Conservation (phyloP, 2,113 vertebrate species). For the Leucoraja erinaceus region DNA sequence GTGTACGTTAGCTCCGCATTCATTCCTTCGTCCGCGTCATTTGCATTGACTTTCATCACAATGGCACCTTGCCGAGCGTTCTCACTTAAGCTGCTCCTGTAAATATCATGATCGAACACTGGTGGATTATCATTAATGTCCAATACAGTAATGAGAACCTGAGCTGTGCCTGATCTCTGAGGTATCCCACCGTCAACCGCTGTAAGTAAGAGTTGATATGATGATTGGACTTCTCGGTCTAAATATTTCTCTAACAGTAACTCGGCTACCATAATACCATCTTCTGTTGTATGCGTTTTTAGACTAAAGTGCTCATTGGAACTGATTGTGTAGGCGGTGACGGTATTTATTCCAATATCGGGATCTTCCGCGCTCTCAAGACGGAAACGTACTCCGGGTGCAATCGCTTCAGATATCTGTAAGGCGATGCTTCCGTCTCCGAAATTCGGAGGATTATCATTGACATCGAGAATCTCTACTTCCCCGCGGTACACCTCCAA, state of each 20-base stretch:
- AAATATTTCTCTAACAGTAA: slow-evolving; percentile 53
- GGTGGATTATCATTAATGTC: slow-evolving; percentile 58
- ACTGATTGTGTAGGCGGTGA: slow-evolving; percentile 40
- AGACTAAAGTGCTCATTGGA: slow-evolving; percentile 45
- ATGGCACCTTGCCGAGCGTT: slow-evolving; percentile 46
- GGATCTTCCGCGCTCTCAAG: slow-evolving; percentile 45
- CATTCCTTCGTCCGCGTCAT: slow-evolving; percentile 50
- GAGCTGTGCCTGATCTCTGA: slow-evolving; percentile 47
- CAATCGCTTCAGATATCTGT: slow-evolving; percentile 52
- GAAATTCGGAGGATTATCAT: slow-evolving; percentile 55
- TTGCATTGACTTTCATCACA: slow-evolving; percentile 48
- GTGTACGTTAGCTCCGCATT: slow-evolving; percentile 52
- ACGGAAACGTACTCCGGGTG: slow-evolving; percentile 8
- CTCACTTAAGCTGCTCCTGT: slow-evolving; percentile 51
- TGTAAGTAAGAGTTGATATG: slow-evolving; percentile 45
- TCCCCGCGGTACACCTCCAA: slow-evolving; percentile 54
- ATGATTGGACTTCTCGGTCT: slow-evolving; percentile 52
- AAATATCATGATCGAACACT: slow-evolving; percentile 47
- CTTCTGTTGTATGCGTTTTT: slow-evolving; percentile 41
- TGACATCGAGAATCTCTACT: slow-evolving; percentile 55
- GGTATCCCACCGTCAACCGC: slow-evolving; percentile 56
- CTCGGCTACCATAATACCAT: slow-evolving; percentile 41
- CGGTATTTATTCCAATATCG: slow-evolving; percentile 42
- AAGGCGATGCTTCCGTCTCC: slow-evolving; percentile 47
- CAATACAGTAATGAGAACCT: slow-evolving; percentile 49